Base-by-base conservation (phyloP, 1,140 invertebrate species). In the Pectinophora gossypiella region DNA sequence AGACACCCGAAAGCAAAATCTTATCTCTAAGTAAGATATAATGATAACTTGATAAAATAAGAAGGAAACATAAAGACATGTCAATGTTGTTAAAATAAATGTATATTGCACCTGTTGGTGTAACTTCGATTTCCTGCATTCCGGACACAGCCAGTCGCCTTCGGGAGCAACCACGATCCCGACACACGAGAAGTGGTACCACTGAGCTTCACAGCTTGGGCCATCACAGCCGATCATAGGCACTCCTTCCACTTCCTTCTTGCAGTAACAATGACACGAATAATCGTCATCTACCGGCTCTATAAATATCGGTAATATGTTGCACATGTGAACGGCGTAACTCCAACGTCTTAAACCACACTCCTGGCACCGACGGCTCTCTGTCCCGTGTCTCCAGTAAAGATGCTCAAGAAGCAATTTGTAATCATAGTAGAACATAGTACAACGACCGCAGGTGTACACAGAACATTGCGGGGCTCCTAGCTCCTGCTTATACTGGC, bases 311-410 rank as follows among this genome's bases (percentile, higher is more conserved):
- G 71, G 73, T 20, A 79, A 52, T 3, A 79, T 62, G 46, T 76
- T 52, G 22, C 72, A 78, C 12, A 69, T 12, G 51, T 78, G 75
- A 6, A 52, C 58, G 5, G 72, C 72, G 23, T 55, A 72, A 5
- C 19, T 32, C 73, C 73, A 76, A 9, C 58, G 54, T 40, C 66
- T 72, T 20, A 79, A 27, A 3, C 44, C 44, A 19, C 76, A 79
- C 40, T 59, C 52, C 18, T 59, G 61, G 46, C 76, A 79, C 27
- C 51, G 61, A n/a, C 56, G 15, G 32, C 73, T 76, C 47, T 76
- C 73, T 0, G 71, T 76, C 7, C 71, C 73, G 35, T 79, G 76
- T 7, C 76, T 60, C 73, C 76, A 79, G 49, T 69, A 76, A 35
- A 78, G 45, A 60, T 78, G 75, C 20, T 69, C 68, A 0, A 76